phyloP scores from a whole-genome alignment of 2,113 vertebrate genomes.

The Gadus chalcogrammus region DNA sequence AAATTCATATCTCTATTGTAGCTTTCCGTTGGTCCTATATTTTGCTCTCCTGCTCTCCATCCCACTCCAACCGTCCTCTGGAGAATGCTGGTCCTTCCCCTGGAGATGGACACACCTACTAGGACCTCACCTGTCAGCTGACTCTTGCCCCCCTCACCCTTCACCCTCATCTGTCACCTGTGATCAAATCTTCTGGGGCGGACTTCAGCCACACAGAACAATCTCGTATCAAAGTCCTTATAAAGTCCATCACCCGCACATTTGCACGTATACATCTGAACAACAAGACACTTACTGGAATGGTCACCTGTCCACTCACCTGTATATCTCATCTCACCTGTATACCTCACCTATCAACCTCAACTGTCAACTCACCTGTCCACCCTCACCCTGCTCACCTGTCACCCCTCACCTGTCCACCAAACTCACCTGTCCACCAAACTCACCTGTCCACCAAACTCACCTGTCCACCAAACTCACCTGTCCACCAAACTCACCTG shows the following conservation, averaged over 20 bases:
- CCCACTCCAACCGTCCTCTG: background rate
- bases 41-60: constrained; percentile 7
- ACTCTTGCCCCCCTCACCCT: constrained; percentile 1
- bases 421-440: constrained; percentile 11
- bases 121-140: background rate
- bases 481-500: background rate
- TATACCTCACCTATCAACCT: background rate
- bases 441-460: background rate
- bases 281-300: too few species aligned
- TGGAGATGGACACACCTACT: too few species aligned
- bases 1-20: too few species aligned
- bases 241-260: too few species aligned
- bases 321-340: background rate
- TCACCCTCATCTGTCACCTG: background rate
- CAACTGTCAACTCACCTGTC: background rate
- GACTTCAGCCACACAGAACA: too few species aligned
- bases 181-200: too few species aligned
- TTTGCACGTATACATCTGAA: too few species aligned
- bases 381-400: background rate
- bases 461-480: background rate
- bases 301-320: too few species aligned
- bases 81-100: too few species aligned
- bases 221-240: too few species aligned
- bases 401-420: background rate
- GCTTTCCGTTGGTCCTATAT: too few species aligned